Conservation (phyloP, 2,113 vertebrate genomes). For the Sander lucioperca region DNA sequence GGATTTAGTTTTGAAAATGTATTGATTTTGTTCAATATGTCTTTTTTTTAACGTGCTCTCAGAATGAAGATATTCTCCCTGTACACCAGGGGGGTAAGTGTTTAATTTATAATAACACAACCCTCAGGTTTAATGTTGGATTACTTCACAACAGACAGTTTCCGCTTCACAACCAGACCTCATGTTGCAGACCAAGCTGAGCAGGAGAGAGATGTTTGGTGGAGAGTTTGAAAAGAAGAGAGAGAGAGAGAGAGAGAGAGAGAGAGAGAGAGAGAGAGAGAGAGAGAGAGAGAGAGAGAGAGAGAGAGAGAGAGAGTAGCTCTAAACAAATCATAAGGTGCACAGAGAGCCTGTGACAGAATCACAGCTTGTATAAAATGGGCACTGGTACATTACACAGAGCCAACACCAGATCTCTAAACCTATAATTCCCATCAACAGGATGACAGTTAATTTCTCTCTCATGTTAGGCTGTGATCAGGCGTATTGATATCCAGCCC, state of each 20-base stretch:
- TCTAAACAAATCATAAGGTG: constrained; percentile 22
- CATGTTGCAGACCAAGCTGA: constrained; percentile 3
- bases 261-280: not conserved
- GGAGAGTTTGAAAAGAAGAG: constrained; percentile 6
- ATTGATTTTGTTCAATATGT: not conserved
- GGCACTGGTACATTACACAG: constrained; percentile 49
- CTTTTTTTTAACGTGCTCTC: not conserved
- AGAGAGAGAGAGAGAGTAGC: not conserved
- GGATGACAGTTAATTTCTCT: constrained; percentile 14
- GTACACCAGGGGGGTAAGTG: constrained; percentile 15
- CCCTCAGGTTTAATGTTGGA: constrained; percentile 31
- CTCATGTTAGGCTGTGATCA: not conserved
- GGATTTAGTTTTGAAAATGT: not conserved
- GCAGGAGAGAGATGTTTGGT: constrained; percentile 14
- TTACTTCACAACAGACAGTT: constrained; percentile 35
- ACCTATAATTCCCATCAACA: constrained; percentile 14
- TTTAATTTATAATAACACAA: constrained; percentile 29
- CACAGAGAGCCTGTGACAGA: constrained; percentile 34
- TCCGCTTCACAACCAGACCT: constrained; percentile 16
- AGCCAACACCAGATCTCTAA: constrained; percentile 21
- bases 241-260: not conserved
- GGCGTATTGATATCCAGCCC: constrained; percentile 11
- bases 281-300: too few species aligned
- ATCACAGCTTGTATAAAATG: constrained; percentile 57
- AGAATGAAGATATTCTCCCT: not conserved